Conservation (phyloP, 2,797 vertebrate species). For the Naso thynnoides region DNA sequence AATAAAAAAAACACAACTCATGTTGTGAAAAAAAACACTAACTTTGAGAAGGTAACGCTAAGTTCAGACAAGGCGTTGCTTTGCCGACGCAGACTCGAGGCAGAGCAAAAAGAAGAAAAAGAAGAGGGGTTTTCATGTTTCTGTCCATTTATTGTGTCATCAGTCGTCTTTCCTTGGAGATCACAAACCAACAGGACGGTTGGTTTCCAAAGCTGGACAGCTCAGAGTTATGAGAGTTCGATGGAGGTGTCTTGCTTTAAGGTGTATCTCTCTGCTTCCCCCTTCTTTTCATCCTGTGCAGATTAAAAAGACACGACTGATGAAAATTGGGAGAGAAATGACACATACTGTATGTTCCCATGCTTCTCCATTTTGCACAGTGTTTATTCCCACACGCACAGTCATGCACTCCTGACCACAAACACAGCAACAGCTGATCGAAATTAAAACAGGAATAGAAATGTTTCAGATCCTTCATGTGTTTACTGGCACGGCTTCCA, state of each 20-base stretch:
- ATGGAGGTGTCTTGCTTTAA: neutral
- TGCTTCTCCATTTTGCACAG: neutral
- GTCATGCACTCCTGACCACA: neutral
- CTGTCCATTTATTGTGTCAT: constrained; percentile 40
- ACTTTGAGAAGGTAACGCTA: neutral
- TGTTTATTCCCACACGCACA: neutral
- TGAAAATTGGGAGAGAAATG: neutral
- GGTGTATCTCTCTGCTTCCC: constrained; percentile 11
- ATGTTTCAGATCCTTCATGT: constrained; percentile 1
- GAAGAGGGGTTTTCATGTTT: neutral
- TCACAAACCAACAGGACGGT: neutral
- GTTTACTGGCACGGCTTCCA: neutral
- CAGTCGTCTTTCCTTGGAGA: neutral
- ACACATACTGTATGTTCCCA: rapidly evolving
- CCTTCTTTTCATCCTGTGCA: constrained; percentile 39
- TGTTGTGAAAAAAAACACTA: neutral
- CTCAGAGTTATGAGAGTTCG: no score
- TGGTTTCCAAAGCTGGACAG: neutral
- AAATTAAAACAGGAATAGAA: constrained; percentile 23
- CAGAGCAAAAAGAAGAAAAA: constrained; percentile 23
- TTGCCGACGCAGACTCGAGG: rapidly evolving
- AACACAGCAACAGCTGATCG: neutral
- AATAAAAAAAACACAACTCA: neutral
- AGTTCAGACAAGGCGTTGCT: rapidly evolving
- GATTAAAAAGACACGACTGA: neutral